These are phyloP conservation scores for Cyphomyrus plagiostoma DNA, from an alignment of 2,113 vertebrate species.

Conservation along the genomic window DNA sequence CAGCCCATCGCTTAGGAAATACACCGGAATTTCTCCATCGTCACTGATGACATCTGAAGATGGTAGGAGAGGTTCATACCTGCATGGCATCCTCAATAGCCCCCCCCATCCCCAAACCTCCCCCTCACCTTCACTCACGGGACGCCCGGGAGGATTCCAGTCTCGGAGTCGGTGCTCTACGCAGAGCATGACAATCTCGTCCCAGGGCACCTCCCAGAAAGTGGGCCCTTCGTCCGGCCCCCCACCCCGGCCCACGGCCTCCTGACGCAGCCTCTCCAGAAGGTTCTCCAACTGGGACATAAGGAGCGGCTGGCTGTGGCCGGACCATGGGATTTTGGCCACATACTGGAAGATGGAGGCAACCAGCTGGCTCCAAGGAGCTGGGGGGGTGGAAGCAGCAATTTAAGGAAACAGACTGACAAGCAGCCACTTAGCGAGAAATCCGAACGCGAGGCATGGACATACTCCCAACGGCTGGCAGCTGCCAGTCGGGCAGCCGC, in stretches of 20 bases:
- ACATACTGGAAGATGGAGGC: conserved; percentile 68
- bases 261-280: conserved; percentile 55
- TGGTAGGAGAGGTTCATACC: background rate
- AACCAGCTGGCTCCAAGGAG: conserved; percentile 73
- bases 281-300: conserved; percentile 80
- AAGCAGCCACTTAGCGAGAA: background rate
- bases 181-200: conserved; percentile 71
- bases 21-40: conserved; percentile 79
- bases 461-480: conserved; percentile 34
- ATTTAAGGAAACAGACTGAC: background rate
- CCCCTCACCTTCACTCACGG: conserved; percentile 61
- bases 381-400: conserved; percentile 44
- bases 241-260: background rate
- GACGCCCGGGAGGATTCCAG: conserved; percentile 66
- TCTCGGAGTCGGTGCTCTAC: conserved; percentile 87
- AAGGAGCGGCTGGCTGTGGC: conserved; percentile 68
- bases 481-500: conserved; percentile 77
- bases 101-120: no score
- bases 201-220: conserved; percentile 75
- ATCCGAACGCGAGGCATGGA: background rate
- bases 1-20: conserved; percentile 68
- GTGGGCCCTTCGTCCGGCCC: conserved; percentile 33
- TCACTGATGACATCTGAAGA: conserved; percentile 72
- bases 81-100: background rate
- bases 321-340: conserved; percentile 69